Evolutionary conservation across 2,888 invertebrate genomes (phyloP), one percentile per base, ranked within the genome.

Genomic region (Idaea aversata): DNA sequence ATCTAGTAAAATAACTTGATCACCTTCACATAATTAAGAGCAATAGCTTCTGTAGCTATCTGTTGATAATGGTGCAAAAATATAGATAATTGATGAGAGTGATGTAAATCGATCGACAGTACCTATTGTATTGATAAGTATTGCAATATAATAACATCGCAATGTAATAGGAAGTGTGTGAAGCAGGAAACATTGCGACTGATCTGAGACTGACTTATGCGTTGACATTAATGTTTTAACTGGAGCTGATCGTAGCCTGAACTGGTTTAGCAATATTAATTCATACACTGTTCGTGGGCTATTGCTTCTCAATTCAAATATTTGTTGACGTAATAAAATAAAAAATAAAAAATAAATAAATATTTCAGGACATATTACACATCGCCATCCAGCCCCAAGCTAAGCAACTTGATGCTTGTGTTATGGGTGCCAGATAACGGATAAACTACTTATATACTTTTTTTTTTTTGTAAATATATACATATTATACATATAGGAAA

Each of bases 191-290:
- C 64, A 61, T 70, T 71, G 70, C 74, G 71, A 80, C 81, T 74
- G 74, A 78, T 80, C 74, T 71, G 63, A 74, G 75, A 59, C 34
- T 59, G 34, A 34, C 75, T 70, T 76, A 77, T 76, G 78, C 74
- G 71, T 72, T 87, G 88, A 77, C 88, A 89, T 89, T 90, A 84
- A 83, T 76, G 74, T 77, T 75, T 70, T 72, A 77, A 79, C 80
- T 76, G 70, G 66, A 70, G 81, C 80, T 86, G 87, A 74, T 90
- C 89, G 75, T 89, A 79, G 74, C 72, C 70, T 75, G 78, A 77
- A 86, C 85, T 79, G 82, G 85, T 84, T 85, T 81, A 81, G 77
- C 77, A 76, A 82, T 84, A 81, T 78, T 82, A 82, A 85, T 81
- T 80, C 72, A 68, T 59, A 34, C 63, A 62, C 5, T 62, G 57